These are phyloP conservation scores for Sapajus apella DNA, from an alignment of 2,113 vertebrate genomes.

Conservation along the genomic window DNA sequence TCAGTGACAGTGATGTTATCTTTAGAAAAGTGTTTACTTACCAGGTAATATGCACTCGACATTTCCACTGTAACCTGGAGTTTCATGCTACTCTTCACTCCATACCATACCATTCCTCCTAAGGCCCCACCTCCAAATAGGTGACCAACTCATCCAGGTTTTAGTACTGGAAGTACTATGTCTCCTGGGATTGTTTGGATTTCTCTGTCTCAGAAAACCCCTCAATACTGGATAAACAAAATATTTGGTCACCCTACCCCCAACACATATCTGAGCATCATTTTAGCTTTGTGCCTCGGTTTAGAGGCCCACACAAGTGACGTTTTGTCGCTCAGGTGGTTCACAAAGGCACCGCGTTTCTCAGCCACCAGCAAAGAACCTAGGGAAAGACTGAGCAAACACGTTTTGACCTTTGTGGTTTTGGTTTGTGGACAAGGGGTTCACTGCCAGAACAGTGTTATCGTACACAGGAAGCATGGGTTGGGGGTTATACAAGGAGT, in stretches of 20 bases:
- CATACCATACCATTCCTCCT: neutral
- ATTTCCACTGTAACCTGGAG: neutral
- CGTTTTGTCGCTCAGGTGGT: neutral
- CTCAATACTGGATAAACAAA: neutral
- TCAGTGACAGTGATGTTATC: neutral
- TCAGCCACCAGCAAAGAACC: neutral
- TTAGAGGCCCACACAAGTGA: neutral
- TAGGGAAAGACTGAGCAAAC: neutral
- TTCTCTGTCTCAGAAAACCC: neutral
- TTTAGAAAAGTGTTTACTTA: neutral
- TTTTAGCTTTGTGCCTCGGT: neutral
- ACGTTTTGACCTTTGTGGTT: neutral
- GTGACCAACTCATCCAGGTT: neutral
- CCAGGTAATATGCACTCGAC: neutral
- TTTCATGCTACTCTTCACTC: neutral
- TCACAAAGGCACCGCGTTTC: neutral
- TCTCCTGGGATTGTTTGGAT: neutral
- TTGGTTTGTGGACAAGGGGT: too few relatives aligned
- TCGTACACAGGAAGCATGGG: neutral
- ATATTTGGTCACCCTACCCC: too few relatives aligned
- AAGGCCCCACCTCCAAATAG: neutral
- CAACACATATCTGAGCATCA: too few relatives aligned
- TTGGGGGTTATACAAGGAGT: neutral
- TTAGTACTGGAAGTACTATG: neutral
- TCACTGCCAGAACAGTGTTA: neutral